Base-by-base conservation (phyloP, 2,888 invertebrate genomes). In the Idaea biselata region DNA sequence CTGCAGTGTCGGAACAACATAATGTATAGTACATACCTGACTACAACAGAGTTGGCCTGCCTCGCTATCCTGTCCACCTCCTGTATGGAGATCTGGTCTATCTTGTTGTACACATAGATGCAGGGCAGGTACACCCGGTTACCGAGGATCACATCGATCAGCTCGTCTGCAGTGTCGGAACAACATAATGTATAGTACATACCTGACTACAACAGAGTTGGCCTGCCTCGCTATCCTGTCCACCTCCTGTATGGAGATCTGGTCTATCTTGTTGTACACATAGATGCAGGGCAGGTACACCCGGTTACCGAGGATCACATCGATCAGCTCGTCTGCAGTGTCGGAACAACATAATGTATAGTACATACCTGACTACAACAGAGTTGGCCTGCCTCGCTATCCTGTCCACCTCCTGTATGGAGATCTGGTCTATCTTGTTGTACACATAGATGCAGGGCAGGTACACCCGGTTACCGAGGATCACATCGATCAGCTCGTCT, bases 201-300 rank as follows among this genome's bases (percentile, higher is more conserved):
- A 97, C 97, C 97, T 97, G 72, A 99, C 98, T 67, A 99, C 99
- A 66, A 99, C 96, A 66, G 97, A 97, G 87, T 97, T 93, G 0
- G 97, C 94, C 84, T 96, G 95, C 66, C 97, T 94, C 4, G 99
- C 99, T 86, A 99, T 95, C 80, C 97, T 94, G 89, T 99, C 97
- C 7, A 99, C 98, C 93, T 99, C 99, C 89, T 99, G 99, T 72
- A 99, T 98, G 60, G 99, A 98, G 79, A 99, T 98, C 93, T 99
- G 99, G 95, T 99, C 99, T 77, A 99, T 98, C 94, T 99, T 99
- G 91, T 99, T 99, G 93, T 99, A 99, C 62, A 99, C 98, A 92
- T 99, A 99, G 62, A 99, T 89, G 87, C 99, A 99, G 61, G 99
- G 98, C 82, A 99, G 94, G 91, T 99, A 99, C 33, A 98, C 97